Conservation (phyloP, 2,797 vertebrate genomes). For the Gymnodraco acuticeps region DNA sequence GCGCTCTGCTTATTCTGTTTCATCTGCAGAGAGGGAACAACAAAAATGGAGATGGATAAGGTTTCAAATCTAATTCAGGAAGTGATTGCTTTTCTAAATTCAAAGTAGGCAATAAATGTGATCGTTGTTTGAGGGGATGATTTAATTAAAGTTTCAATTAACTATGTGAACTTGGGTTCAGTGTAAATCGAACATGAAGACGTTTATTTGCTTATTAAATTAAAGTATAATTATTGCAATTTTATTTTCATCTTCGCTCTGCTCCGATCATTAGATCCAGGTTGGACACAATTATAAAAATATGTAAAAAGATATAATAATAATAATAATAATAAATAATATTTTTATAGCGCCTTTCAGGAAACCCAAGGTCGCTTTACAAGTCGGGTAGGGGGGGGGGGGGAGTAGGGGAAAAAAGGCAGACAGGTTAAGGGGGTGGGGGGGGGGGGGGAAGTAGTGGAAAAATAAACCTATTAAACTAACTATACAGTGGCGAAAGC, state of each 20-base stretch:
- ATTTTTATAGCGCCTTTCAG: no score
- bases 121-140: background rate
- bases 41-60: background rate
- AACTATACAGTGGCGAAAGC: no score
- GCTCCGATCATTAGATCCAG: background rate
- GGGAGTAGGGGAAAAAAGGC: no score
- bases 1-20: constrained; percentile 86
- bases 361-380: no score
- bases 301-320: no score
- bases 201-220: no score
- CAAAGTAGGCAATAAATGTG: background rate
- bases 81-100: background rate
- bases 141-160: background rate
- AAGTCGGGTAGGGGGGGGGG: no score
- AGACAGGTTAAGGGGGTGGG: no score
- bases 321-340: no score
- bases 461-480: no score
- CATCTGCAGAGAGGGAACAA: constrained; percentile 72
- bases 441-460: no score
- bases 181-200: background rate
- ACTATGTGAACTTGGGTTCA: background rate
- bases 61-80: background rate
- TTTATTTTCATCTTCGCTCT: background rate
- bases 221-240: background rate
- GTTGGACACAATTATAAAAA: background rate